Evolutionary conservation across 92 coral and sea anemone species (phyloP).

Genomic region (Phenganax stokvisi): DNA sequence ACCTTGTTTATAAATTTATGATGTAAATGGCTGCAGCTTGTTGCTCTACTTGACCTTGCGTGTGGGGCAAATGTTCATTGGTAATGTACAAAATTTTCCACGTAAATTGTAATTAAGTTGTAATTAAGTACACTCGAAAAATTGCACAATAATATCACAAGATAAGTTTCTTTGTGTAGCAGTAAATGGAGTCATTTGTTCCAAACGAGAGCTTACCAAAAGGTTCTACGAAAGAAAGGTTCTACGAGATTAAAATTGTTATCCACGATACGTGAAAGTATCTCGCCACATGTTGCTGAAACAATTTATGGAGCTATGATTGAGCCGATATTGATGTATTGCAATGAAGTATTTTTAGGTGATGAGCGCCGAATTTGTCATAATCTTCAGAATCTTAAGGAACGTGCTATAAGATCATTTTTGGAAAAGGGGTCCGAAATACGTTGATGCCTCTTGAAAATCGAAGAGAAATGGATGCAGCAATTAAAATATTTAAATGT

Average conservation of each 20-base stretch:
- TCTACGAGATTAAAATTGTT: neutral
- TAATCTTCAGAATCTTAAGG: constrained; percentile 58
- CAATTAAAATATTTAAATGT: neutral
- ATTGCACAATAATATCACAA: too few relatives aligned
- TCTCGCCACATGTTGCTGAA: constrained; percentile 23
- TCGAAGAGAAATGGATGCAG: constrained; percentile 1
- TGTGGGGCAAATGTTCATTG: too few relatives aligned
- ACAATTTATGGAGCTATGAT: constrained; percentile 14
- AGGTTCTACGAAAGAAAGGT: neutral
- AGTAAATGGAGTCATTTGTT: too few relatives aligned
- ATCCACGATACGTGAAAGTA: constrained; percentile 7
- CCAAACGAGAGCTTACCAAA: too few relatives aligned
- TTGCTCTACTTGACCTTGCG: too few relatives aligned
- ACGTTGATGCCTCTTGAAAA: constrained; percentile 31
- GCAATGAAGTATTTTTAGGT: constrained; percentile 17
- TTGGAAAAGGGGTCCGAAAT: constrained; percentile 85
- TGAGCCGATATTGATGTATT: constrained; percentile 21
- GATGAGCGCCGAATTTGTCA: neutral
- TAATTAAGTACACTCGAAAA: too few relatives aligned
- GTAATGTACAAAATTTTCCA: too few relatives aligned
- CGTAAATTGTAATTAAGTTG: too few relatives aligned
- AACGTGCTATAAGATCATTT: constrained; percentile 92
- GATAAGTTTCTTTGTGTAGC: too few relatives aligned
- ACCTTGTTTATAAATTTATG: too few relatives aligned
- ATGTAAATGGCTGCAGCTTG: too few relatives aligned